A percentile compares a stretch with the other conserved stretches of the same genome.
Evolutionary conservation across 2,113 vertebrate species (phyloP).

Genomic region (rat (Rattus norvegicus)): DNA sequence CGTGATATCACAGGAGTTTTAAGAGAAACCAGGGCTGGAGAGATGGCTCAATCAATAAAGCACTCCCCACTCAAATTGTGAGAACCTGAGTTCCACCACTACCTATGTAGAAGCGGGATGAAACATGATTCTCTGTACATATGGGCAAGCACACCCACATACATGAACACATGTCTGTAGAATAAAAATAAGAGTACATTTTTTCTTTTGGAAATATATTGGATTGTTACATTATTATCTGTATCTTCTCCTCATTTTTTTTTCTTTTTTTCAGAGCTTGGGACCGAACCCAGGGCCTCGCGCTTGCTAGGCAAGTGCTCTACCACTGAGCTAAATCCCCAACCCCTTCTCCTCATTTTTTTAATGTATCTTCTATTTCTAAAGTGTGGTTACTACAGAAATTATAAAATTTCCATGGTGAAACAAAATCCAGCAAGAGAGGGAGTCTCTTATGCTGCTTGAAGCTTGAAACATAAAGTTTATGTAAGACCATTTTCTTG

Average conservation of each 20-base stretch:
- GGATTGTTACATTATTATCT: neutral
- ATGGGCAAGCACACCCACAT: neutral
- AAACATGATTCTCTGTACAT: neutral
- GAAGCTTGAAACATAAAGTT: conserved; percentile 41
- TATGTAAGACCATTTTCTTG: neutral
- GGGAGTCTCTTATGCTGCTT: neutral
- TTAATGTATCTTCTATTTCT: neutral
- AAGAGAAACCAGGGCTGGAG: neutral
- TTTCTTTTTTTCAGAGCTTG: no score
- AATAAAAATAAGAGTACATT: neutral
- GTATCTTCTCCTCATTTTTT: neutral
- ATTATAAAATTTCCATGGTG: neutral
- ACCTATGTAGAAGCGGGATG: neutral
- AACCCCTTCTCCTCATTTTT: neutral
- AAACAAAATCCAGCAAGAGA: neutral
- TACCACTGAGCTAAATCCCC: no score
- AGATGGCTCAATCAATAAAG: neutral
- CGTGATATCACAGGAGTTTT: neutral
- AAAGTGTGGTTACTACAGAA: neutral
- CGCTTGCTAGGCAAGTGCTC: no score
- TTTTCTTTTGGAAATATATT: neutral
- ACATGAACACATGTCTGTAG: neutral
- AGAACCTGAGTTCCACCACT: neutral
- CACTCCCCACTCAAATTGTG: neutral
- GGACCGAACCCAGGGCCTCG: no score